These are phyloP conservation scores for Tenthredo livida DNA, from an alignment of 2,888 invertebrate species.

Conservation along the genomic window DNA sequence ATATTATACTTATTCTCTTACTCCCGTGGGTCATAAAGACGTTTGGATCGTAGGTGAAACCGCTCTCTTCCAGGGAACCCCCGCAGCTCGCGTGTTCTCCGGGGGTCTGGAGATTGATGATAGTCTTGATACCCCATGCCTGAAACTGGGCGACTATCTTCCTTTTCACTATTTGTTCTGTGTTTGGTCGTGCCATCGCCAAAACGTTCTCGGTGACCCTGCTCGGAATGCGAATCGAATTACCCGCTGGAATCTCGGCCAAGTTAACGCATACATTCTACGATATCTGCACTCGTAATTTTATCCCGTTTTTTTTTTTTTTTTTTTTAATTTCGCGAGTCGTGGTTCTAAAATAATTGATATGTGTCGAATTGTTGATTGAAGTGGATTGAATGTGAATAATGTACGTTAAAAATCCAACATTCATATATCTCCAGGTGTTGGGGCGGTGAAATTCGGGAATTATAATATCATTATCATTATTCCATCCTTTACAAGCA, in stretches of 20 bases:
- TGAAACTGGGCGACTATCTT: conserved; percentile 90
- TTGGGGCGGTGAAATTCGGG: not conserved
- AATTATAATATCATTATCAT: not conserved
- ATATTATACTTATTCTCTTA: conserved; percentile 78
- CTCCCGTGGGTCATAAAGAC: conserved; percentile 92
- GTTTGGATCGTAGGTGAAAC: conserved; percentile 92
- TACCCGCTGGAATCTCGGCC: conserved; percentile 42
- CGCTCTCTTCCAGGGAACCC: conserved; percentile 85
- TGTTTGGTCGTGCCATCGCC: conserved; percentile 93
- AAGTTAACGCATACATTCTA: not conserved
- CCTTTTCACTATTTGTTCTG: conserved; percentile 85
- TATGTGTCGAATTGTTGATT: not conserved
- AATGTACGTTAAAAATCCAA: not conserved
- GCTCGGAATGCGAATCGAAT: conserved; percentile 65
- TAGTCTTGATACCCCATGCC: conserved; percentile 88
- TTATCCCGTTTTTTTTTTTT: not conserved
- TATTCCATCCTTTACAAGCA: not conserved
- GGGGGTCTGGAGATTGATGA: conserved; percentile 91
- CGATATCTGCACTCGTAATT: not conserved
- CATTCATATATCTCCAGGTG: not conserved
- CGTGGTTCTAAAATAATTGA: not conserved
- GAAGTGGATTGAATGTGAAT: not conserved
- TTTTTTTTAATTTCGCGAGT: not conserved
- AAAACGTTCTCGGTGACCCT: conserved; percentile 94
- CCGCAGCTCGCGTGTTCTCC: conserved; percentile 95